Percentiles rank a stretch among this genome's conserved stretches.
These are phyloP conservation scores for Gonocerus acuteangulatus DNA, from an alignment of 2,888 invertebrate genomes.

Conservation along the genomic window DNA sequence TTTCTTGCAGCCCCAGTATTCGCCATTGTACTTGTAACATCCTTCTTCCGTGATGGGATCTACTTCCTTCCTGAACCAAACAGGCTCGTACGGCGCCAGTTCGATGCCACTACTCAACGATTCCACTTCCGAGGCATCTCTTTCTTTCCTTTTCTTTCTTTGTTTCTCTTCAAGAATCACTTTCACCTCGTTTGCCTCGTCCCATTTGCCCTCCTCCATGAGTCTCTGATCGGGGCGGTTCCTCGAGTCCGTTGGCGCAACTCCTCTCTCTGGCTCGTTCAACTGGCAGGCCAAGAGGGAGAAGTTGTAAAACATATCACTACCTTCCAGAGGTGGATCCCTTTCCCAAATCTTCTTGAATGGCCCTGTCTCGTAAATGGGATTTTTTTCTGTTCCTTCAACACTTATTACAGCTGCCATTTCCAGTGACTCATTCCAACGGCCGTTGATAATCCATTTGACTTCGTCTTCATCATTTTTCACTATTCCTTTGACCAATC, in stretches of 20 bases:
- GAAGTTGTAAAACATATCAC: slow-evolving; percentile 82
- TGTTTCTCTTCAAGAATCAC: slow-evolving; percentile 91
- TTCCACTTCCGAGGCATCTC: slow-evolving; percentile 51
- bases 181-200: slow-evolving; percentile 81
- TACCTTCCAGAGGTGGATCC: slow-evolving; percentile 40
- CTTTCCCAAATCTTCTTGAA: slow-evolving; percentile 16
- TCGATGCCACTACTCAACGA: slow-evolving; percentile 51
- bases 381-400: not conserved
- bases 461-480: slow-evolving; percentile 52
- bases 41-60: slow-evolving; percentile 57
- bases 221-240: slow-evolving; percentile 90
- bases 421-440: slow-evolving; percentile 12
- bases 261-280: slow-evolving; percentile 85
- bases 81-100: slow-evolving; percentile 62
- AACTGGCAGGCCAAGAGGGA: slow-evolving; percentile 91
- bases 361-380: not conserved
- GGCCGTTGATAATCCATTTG: slow-evolving; percentile 14
- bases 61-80: slow-evolving; percentile 82
- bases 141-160: slow-evolving; percentile 58
- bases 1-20: slow-evolving; percentile 89
- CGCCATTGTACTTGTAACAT: slow-evolving; percentile 70
- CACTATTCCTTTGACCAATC: slow-evolving; percentile 65
- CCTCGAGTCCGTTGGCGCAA: slow-evolving; percentile 92
- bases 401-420: not conserved
- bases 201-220: slow-evolving; percentile 92